Conservation (phyloP, 2,113 vertebrate genomes). For the Callaeas wilsoni region DNA sequence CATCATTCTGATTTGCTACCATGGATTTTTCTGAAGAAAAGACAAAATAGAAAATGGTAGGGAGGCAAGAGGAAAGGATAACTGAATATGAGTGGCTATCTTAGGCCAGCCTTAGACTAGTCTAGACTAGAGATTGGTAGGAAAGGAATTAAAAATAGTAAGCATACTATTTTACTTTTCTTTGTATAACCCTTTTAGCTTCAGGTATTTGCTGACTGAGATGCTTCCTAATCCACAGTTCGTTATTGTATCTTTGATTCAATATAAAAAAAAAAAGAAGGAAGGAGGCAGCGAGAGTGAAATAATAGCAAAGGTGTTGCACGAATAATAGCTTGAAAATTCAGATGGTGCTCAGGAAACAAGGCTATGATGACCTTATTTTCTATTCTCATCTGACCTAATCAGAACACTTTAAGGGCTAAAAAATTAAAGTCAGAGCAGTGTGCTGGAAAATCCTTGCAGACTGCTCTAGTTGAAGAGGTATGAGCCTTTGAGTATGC, state of each 20-base stretch:
- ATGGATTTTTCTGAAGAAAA: background rate
- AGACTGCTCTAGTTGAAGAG: background rate
- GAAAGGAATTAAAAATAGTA: background rate
- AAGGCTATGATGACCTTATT: background rate
- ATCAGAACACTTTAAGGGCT: background rate
- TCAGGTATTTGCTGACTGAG: background rate
- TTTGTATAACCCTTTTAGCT: background rate
- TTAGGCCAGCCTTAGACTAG: background rate
- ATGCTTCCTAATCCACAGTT: background rate
- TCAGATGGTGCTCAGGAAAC: background rate
- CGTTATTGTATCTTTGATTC: background rate
- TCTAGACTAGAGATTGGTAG: background rate
- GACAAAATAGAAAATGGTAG: background rate
- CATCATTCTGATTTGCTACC: background rate
- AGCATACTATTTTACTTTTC: background rate
- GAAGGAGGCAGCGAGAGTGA: background rate
- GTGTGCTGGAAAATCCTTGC: background rate
- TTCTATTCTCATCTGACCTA: background rate
- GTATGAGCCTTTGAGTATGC: background rate
- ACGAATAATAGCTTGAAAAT: background rate
- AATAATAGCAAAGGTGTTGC: background rate
- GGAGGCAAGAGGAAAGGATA: background rate
- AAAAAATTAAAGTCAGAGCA: background rate
- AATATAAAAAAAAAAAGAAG: background rate
- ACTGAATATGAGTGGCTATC: background rate